Percentiles rank a stretch among this genome's conserved stretches.
Evolutionary conservation across 2,888 invertebrate species (phyloP).

Genomic region (Eupithecia pulchellata): DNA sequence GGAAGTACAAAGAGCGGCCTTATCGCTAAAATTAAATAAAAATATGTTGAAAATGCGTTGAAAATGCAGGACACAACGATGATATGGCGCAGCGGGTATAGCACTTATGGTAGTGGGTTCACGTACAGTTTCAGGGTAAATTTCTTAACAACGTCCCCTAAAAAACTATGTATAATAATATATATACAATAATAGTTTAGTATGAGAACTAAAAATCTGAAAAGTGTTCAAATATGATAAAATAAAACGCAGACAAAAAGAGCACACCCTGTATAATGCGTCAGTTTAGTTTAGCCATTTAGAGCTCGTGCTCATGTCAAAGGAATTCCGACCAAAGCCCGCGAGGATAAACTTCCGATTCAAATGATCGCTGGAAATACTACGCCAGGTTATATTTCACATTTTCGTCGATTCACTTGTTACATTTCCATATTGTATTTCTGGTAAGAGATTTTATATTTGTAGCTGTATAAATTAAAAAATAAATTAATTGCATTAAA

Average conservation of each 20-base stretch:
- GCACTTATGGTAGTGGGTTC: neutral
- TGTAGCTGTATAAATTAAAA: too few species aligned
- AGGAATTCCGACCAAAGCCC: conserved; percentile 8
- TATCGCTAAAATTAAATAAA: too few species aligned
- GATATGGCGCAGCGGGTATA: neutral
- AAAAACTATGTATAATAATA: too few species aligned
- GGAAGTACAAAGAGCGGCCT: too few species aligned
- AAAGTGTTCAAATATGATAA: neutral
- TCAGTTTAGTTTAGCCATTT: conserved; percentile 13
- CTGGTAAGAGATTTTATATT: too few species aligned
- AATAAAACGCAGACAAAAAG: neutral
- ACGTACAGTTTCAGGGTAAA: neutral
- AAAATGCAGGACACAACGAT: too few species aligned
- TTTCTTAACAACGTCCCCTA: neutral
- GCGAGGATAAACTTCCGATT: neutral
- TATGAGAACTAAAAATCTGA: too few species aligned
- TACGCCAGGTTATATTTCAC: neutral
- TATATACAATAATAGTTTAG: too few species aligned
- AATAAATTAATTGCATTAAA: too few species aligned
- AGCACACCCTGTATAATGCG: neutral
- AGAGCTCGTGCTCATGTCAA: conserved; percentile 14
- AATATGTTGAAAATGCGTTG: too few species aligned
- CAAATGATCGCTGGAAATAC: neutral
- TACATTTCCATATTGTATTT: neutral
- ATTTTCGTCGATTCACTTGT: conserved; percentile 1